Evolutionary conservation across 1,140 invertebrate species (phyloP), one percentile per base, ranked within the genome.

Genomic region (Drosophila bipectinata): DNA sequence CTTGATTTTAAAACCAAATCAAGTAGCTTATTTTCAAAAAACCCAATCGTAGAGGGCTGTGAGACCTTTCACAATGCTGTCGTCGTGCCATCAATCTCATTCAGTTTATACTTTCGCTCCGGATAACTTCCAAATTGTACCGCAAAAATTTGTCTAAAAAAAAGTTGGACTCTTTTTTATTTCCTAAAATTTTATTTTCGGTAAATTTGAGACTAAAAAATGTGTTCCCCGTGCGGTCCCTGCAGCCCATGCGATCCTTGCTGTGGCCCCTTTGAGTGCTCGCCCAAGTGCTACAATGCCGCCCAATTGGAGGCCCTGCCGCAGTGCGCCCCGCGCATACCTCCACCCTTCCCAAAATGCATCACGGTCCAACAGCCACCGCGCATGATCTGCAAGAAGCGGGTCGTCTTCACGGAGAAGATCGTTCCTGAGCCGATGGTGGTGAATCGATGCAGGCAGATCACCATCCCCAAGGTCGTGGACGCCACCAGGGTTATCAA

Each of bases 361-460:
- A 87, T 91, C 21, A 91, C 90, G 6, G 81, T 91, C 1, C 90
- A 91, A 41, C 90, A 91, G 26, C 90, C 90, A 1, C 90, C 90
- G 0, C 73, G 88, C 1, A 72, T 91, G n/a, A 87, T 91, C 51
- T 91, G 89, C 60, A 87, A 90, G 51, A 91, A 91, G 56, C 68
- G 84, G 1, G 90, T 91, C 14, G 79, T 91, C 0, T 91, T 90
- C 37, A 89, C 75, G 5, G 84, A 90, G 34, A 90, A 90, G 59
- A 80, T 89, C 5, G 81, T 91, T 0, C 83, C 78, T 2, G 90
- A 91, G 30, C 87, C 90, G 4, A 90, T 90, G 87, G 90, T 91
- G 6, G 90, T 91, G 0, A 90, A 90, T 58, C 76, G 85, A 12
- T 88, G 79, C 14, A 51, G 88, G 6, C 90, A 90, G 48, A 90